These are phyloP conservation scores for Thera obeliscata DNA, from an alignment of 2,888 invertebrate genomes.

Conservation along the genomic window DNA sequence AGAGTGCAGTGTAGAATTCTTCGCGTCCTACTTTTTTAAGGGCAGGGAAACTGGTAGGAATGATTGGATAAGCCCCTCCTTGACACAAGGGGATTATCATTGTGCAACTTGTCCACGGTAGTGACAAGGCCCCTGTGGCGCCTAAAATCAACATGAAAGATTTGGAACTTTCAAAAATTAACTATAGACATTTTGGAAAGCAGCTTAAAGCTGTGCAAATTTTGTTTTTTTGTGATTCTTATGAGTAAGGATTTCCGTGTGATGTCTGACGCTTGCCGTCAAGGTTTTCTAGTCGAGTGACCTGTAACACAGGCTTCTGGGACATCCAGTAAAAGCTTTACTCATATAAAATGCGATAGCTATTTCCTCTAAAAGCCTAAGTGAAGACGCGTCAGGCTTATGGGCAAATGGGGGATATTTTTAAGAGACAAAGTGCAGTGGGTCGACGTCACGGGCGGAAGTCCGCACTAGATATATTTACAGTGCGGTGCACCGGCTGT, in stretches of 20 bases:
- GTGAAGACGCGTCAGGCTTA: slow-evolving; percentile 22
- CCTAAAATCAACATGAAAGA: not conserved
- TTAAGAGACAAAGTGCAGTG: slow-evolving; percentile 53
- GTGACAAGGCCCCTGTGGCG: not conserved
- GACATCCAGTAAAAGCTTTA: slow-evolving; percentile 5
- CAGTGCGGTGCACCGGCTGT: slow-evolving; percentile 54
- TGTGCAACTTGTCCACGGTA: not conserved
- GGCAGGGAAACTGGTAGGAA: not conserved
- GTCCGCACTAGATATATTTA: slow-evolving; percentile 78
- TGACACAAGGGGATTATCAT: not conserved
- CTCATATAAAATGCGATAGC: slow-evolving; percentile 24
- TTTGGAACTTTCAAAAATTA: not conserved
- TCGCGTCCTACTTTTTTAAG: not conserved
- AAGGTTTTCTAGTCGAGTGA: too few relatives aligned
- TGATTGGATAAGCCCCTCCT: not conserved
- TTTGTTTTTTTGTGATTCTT: not conserved
- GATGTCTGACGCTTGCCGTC: too few relatives aligned
- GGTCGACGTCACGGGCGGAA: slow-evolving; percentile 79
- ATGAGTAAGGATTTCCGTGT: too few relatives aligned
- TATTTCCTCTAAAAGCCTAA: slow-evolving; percentile 16
- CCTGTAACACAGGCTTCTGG: too few relatives aligned
- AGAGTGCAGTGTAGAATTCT: not conserved
- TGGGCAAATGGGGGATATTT: slow-evolving; percentile 27
- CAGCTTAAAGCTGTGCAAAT: slow-evolving; percentile 7
- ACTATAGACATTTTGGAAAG: not conserved